Conservation (phyloP, 2,888 invertebrate genomes). For the Osedax fenrisi region DNA sequence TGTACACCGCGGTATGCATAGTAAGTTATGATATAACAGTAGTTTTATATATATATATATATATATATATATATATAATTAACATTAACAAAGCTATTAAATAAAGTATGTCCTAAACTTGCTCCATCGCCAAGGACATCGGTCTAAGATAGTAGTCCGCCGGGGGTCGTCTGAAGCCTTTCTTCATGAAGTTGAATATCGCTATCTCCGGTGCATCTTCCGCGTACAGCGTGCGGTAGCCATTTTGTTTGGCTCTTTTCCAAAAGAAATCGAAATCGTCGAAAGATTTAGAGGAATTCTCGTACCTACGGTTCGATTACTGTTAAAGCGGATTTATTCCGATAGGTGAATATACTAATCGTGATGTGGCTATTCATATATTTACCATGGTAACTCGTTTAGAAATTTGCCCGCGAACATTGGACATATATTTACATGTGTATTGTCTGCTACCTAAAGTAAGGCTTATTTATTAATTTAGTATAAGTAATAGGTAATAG, state of each 20-base stretch:
- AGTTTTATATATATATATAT: not conserved
- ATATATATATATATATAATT: not conserved
- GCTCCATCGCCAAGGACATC: constrained; percentile 57
- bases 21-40: not conserved
- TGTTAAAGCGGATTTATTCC: not conserved
- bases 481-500: too few species aligned
- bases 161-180: constrained; percentile 65
- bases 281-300: constrained; percentile 36
- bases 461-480: too few species aligned
- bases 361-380: constrained; percentile 43
- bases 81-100: constrained; percentile 18
- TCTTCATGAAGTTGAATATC: constrained; percentile 67
- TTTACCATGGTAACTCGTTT: constrained; percentile 43
- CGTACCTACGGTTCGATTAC: not conserved
- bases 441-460: constrained; percentile 78
- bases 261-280: constrained; percentile 73
- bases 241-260: constrained; percentile 63
- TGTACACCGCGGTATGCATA: not conserved
- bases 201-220: constrained; percentile 70
- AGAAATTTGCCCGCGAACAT: constrained; percentile 59
- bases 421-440: constrained; percentile 76
- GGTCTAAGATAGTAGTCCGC: constrained; percentile 73
- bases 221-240: constrained; percentile 66
- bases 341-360: not conserved
- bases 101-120: constrained; percentile 31